Conservation (phyloP, 2,797 vertebrate genomes). For the Hafferia zeledoni region DNA sequence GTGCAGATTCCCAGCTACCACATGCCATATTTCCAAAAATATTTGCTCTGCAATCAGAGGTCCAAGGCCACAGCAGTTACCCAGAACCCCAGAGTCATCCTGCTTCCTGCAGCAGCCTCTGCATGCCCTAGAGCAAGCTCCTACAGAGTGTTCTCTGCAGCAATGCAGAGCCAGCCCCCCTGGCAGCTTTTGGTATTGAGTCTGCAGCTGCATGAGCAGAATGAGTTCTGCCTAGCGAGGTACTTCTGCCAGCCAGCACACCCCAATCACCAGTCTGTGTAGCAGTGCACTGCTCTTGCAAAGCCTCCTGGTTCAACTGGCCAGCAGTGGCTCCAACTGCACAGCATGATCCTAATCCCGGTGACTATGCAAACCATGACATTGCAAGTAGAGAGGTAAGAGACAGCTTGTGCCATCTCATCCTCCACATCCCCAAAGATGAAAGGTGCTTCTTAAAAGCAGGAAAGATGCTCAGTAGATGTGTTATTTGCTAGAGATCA, state of each 20-base stretch:
- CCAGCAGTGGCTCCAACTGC: not conserved
- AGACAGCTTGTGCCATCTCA: not conserved
- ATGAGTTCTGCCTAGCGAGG: accelerated
- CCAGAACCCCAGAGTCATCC: not conserved
- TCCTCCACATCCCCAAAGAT: not conserved
- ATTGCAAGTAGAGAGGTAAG: not conserved
- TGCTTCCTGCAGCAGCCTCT: not conserved
- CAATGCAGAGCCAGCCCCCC: not conserved
- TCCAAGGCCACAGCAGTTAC: not conserved
- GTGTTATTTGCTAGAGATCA: not conserved
- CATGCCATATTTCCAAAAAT: not conserved
- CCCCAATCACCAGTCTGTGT: accelerated
- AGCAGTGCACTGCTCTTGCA: not conserved
- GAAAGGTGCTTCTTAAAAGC: not conserved
- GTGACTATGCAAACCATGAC: not conserved
- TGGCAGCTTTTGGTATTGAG: not conserved
- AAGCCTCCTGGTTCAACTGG: not conserved
- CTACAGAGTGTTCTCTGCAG: not conserved
- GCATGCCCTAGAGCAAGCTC: not conserved
- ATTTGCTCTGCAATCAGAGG: not conserved
- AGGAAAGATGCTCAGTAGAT: not conserved
- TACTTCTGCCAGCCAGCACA: not conserved
- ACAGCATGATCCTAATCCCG: not conserved
- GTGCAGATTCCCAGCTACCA: not conserved
- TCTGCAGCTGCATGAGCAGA: not conserved